Evolutionary conservation across 2,113 vertebrate species (phyloP).

Genomic region (Callospermophilus lateralis): DNA sequence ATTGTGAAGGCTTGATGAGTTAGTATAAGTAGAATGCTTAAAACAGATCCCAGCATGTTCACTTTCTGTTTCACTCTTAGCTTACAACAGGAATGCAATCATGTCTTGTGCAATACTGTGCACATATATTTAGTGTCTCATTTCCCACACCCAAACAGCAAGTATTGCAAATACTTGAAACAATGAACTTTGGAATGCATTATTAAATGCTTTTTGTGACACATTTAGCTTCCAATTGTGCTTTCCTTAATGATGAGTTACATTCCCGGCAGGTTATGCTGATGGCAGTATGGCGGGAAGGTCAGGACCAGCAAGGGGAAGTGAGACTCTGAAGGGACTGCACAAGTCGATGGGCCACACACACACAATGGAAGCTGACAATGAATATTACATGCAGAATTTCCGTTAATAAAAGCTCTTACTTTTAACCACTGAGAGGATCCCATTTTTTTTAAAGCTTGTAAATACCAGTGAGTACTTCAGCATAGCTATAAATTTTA

Average conservation of each 20-base stretch:
- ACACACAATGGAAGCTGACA: background rate
- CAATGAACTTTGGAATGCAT: constrained; percentile 28
- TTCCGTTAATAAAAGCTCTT: constrained; percentile 61
- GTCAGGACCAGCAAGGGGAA: background rate
- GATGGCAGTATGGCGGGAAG: background rate
- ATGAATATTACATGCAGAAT: background rate
- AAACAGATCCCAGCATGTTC: background rate
- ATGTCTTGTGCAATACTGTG: background rate
- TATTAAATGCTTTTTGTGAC: background rate
- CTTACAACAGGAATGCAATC: background rate
- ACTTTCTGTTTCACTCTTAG: background rate
- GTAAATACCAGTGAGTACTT: constrained; percentile 69
- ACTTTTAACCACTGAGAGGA: constrained; percentile 69
- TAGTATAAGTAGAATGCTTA: constrained; percentile 17
- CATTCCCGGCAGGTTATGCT: constrained; percentile 32
- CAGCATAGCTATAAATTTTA: constrained; percentile 63
- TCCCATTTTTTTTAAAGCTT: constrained; percentile 42
- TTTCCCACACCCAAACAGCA: background rate
- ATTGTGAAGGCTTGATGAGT: background rate
- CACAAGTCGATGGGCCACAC: constrained; percentile 52
- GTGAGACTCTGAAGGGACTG: background rate
- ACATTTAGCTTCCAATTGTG: constrained; percentile 1
- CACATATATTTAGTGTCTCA: constrained; percentile 16
- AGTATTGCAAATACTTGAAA: constrained; percentile 11
- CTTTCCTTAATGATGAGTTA: constrained; percentile 51